Percentiles rank a stretch among this genome's conserved stretches.
Evolutionary conservation across 2,113 vertebrate species (phyloP).

Genomic region (Leptodactylus fuscus): DNA sequence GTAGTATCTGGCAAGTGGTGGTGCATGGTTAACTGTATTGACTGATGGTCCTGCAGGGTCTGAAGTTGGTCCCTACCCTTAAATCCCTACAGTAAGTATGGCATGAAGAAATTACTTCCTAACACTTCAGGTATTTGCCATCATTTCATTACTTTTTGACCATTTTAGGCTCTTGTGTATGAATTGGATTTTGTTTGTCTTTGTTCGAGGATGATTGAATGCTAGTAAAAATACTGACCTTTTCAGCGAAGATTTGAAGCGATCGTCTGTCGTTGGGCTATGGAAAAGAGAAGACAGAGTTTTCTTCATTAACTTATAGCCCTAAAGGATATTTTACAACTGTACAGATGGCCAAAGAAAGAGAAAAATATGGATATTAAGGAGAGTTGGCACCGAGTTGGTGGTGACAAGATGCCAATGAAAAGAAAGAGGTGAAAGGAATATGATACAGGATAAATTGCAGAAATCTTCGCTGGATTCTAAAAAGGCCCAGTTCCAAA

Average conservation of each 20-base stretch:
- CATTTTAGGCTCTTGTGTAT: slow-evolving; percentile 14
- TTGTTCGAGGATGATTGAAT: slow-evolving; percentile 48
- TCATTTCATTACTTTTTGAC: neutral
- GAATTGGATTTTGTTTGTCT: slow-evolving; percentile 37
- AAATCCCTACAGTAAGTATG: neutral
- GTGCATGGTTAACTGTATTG: no score
- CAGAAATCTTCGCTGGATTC: neutral
- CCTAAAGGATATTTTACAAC: slow-evolving; percentile 58
- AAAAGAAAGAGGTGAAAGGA: slow-evolving; percentile 50
- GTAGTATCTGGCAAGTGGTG: no score
- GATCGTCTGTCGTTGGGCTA: slow-evolving; percentile 45
- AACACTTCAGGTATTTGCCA: neutral
- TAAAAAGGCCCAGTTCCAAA: neutral
- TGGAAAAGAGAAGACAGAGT: slow-evolving; percentile 31
- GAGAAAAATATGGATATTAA: slow-evolving; percentile 55
- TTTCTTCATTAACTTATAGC: slow-evolving; percentile 56
- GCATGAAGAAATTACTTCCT: neutral
- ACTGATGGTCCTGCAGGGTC: neutral
- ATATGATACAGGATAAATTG: slow-evolving; percentile 19
- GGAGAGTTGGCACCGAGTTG: slow-evolving; percentile 51
- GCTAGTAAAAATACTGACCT: slow-evolving; percentile 58
- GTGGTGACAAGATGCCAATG: slow-evolving; percentile 49
- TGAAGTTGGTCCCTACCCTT: no score
- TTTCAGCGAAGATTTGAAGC: slow-evolving; percentile 43
- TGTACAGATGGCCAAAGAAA: slow-evolving; percentile 56